These are phyloP conservation scores for Seira musarum DNA, from an alignment of 2,888 invertebrate genomes.

Conservation along the genomic window DNA sequence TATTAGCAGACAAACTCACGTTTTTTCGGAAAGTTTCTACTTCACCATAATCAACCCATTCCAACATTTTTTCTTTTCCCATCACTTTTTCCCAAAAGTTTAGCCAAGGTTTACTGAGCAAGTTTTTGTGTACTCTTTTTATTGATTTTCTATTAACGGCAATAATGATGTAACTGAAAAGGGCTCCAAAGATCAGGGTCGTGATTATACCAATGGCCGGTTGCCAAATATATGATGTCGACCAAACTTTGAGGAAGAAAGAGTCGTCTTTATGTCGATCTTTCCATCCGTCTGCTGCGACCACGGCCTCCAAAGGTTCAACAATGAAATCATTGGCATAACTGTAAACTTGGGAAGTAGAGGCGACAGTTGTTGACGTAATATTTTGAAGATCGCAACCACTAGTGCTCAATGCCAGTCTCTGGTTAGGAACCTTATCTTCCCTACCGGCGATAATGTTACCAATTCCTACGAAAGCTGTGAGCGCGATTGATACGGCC, in stretches of 20 bases:
- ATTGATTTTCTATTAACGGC: slow-evolving; percentile 21
- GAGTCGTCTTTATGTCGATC: slow-evolving; percentile 39
- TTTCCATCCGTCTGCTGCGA: slow-evolving; percentile 37
- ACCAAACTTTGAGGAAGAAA: slow-evolving; percentile 34
- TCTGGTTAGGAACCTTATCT: slow-evolving; percentile 44
- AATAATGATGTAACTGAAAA: slow-evolving; percentile 56
- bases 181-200: slow-evolving; percentile 48
- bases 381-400: slow-evolving; percentile 23
- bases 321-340: slow-evolving; percentile 9
- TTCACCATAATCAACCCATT: slow-evolving; percentile 59
- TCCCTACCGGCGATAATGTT: slow-evolving; percentile 41
- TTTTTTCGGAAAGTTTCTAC: slow-evolving; percentile 51
- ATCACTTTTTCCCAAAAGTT: slow-evolving; percentile 57
- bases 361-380: neutral
- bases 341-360: neutral
- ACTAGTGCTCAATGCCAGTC: slow-evolving; percentile 16
- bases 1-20: neutral
- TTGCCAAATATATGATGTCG: slow-evolving; percentile 56
- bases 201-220: slow-evolving; percentile 47
- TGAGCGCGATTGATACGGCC: slow-evolving; percentile 30
- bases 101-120: slow-evolving; percentile 57
- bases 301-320: neutral
- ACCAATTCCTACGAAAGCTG: slow-evolving; percentile 53
- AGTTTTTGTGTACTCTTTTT: slow-evolving; percentile 52
- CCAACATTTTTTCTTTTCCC: slow-evolving; percentile 55